A percentile compares a stretch with the other conserved stretches of the same genome.
Evolutionary conservation across 2,888 invertebrate species (phyloP).

Genomic region (Amblyjoppa fuscipennis): DNA sequence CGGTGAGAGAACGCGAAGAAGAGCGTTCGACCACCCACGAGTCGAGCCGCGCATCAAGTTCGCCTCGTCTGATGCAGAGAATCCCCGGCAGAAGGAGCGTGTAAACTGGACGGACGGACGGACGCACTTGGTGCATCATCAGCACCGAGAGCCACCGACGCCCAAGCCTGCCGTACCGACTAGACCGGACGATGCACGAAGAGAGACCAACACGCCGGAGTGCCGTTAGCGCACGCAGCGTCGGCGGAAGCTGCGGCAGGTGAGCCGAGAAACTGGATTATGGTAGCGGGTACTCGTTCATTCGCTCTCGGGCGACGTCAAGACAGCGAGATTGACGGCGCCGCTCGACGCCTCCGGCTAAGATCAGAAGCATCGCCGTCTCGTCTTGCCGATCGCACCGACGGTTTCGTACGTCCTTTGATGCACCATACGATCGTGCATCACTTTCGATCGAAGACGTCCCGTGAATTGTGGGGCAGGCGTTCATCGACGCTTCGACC

Average conservation of each 20-base stretch:
- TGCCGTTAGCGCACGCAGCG: slow-evolving; percentile 43
- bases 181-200: slow-evolving; percentile 73
- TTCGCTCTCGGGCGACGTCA: slow-evolving; percentile 67
- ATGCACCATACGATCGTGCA: neutral
- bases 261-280: slow-evolving; percentile 72
- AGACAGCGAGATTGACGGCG: slow-evolving; percentile 66
- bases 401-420: neutral
- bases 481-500: neutral
- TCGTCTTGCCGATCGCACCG: slow-evolving; percentile 27
- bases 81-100: neutral
- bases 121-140: slow-evolving; percentile 43
- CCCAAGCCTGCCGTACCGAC: slow-evolving; percentile 71
- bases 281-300: slow-evolving; percentile 66
- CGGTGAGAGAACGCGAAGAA: slow-evolving; percentile 52
- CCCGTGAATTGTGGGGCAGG: neutral
- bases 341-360: slow-evolving; percentile 67
- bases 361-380: slow-evolving; percentile 49
- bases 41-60: slow-evolving; percentile 61
- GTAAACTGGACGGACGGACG: neutral
- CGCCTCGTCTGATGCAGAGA: slow-evolving; percentile 63
- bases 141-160: slow-evolving; percentile 52
- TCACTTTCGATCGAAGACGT: slow-evolving; percentile 2
- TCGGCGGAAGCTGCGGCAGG: slow-evolving; percentile 42
- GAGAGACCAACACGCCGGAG: slow-evolving; percentile 55
- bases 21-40: slow-evolving; percentile 79